phyloP scores from a whole-genome alignment of 2,797 vertebrate genomes.

The Decapterus maruadsi region DNA sequence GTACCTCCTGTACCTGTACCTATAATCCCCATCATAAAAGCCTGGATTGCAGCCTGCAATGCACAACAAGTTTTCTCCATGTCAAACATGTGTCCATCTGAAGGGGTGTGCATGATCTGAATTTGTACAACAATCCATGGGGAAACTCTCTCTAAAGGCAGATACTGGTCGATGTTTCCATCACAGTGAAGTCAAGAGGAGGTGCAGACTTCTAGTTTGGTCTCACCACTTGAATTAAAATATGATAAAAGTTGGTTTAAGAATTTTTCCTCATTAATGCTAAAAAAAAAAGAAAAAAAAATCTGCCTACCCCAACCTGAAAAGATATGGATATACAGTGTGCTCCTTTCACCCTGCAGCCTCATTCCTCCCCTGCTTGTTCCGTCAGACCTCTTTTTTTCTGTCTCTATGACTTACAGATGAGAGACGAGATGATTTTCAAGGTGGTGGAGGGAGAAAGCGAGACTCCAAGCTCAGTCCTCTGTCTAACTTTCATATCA shows the following conservation, averaged over 20 bases:
- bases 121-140: too few species aligned
- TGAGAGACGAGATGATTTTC: conserved; percentile 62
- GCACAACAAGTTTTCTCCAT: too few species aligned
- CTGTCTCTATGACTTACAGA: conserved; percentile 48
- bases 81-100: too few species aligned
- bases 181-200: neutral
- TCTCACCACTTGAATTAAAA: neutral
- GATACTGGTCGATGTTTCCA: neutral
- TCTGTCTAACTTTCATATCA: conserved; percentile 77
- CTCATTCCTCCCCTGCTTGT: conserved; percentile 24
- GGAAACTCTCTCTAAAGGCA: too few species aligned
- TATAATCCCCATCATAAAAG: too few species aligned
- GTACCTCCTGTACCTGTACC: too few species aligned
- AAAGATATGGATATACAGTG: conserved; percentile 16
- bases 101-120: too few species aligned
- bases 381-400: conserved; percentile 9
- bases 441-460: conserved; percentile 51
- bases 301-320: neutral
- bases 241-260: neutral
- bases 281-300: neutral
- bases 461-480: conserved; percentile 53
- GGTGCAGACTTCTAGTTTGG: neutral
- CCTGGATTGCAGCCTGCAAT: too few species aligned
- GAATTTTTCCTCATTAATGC: neutral
- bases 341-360: conserved; percentile 20